A percentile compares a stretch with the other conserved stretches of the same genome.
Conservation (phyloP, 2,888 invertebrate genomes). For the Nipponacmea schrenckii region DNA sequence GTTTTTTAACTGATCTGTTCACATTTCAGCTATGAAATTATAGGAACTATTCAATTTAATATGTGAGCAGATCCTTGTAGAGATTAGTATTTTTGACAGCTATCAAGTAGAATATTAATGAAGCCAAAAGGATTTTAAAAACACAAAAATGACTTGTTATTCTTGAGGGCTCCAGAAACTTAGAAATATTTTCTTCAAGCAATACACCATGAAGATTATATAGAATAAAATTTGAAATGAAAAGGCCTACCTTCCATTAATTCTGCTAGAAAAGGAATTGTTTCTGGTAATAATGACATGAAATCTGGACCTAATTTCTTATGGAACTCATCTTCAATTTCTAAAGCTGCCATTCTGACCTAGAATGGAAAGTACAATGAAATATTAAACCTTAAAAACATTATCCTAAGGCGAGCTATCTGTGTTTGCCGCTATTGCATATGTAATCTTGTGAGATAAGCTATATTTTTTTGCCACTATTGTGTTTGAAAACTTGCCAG, state of each 20-base stretch:
- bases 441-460: no score
- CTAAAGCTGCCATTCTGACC: slow-evolving; percentile 77
- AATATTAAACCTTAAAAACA: background rate
- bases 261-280: slow-evolving; percentile 93
- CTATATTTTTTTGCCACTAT: no score
- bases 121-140: background rate
- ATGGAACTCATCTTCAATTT: slow-evolving; percentile 82
- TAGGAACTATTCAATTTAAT: no score
- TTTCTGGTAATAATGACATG: slow-evolving; percentile 88
- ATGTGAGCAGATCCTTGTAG: no score
- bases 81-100: background rate
- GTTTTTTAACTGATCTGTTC: no score
- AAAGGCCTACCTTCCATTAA: slow-evolving; percentile 78
- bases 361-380: slow-evolving; percentile 37
- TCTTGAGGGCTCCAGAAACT: background rate
- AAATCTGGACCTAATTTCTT: slow-evolving; percentile 88
- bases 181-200: background rate
- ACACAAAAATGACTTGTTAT: background rate
- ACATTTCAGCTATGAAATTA: no score
- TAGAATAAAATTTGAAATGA: no score
- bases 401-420: background rate
- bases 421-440: background rate
- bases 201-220: no score
- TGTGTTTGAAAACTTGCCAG: no score
- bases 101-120: background rate